phyloP scores from a whole-genome alignment of 2,888 invertebrate genomes.

The Megamerina dolium region DNA sequence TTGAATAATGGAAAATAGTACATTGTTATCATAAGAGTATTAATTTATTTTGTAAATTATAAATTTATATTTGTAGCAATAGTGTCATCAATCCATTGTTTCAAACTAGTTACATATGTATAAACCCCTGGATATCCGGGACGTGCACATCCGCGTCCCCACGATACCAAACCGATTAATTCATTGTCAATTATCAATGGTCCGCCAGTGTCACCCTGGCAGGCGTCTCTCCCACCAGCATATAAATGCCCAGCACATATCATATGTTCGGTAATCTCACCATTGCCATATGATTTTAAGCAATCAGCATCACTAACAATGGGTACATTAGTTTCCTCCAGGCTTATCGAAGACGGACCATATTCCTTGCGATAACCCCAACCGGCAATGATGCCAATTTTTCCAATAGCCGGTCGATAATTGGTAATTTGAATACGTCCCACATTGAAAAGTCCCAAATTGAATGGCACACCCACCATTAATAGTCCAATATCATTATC shows the following conservation, averaged over 20 bases:
- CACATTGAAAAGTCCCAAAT: conserved; percentile 41
- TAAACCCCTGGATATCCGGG: conserved; percentile 51
- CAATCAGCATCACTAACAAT: conserved; percentile 31
- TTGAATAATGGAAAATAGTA: no score
- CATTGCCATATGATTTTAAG: conserved; percentile 24
- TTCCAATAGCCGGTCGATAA: conserved; percentile 29
- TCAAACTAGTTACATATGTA: conserved; percentile 39
- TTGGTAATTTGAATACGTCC: conserved; percentile 39
- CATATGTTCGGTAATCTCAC: conserved; percentile 32
- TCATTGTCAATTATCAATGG: conserved; percentile 35
- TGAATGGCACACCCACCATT: conserved; percentile 50
- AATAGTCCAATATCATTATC: conserved; percentile 51
- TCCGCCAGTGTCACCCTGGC: conserved; percentile 48
- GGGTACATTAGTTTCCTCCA: conserved; percentile 50
- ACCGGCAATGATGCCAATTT: conserved; percentile 31
- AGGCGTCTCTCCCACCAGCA: conserved; percentile 39
- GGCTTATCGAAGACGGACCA: conserved; percentile 27
- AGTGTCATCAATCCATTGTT: conserved; percentile 37
- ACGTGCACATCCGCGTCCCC: conserved; percentile 51
- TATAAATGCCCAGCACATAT: conserved; percentile 36
- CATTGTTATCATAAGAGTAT: neutral
- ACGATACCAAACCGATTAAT: conserved; percentile 49
- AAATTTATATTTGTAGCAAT: conserved; percentile 21
- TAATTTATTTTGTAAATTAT: neutral
- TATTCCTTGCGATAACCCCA: conserved; percentile 40